Percentiles rank a stretch among this genome's conserved stretches.
Evolutionary conservation across 2,113 vertebrate species (phyloP).

Genomic region (Glareola pratincola): DNA sequence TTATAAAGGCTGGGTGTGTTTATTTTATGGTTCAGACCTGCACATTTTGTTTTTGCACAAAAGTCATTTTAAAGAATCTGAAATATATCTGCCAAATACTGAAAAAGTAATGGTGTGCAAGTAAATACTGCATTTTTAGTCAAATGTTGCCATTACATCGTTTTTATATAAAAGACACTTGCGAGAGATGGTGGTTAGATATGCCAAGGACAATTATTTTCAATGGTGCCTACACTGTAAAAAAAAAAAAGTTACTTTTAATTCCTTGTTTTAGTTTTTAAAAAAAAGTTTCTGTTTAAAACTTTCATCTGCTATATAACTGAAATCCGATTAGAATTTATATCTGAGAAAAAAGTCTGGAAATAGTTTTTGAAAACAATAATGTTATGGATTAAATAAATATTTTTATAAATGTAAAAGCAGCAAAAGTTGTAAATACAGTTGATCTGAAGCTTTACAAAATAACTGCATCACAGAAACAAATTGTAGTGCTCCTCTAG

Average conservation of each 20-base stretch:
- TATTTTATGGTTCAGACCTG: constrained; percentile 75
- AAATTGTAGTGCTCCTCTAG: constrained; percentile 70
- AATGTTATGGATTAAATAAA: constrained; percentile 79
- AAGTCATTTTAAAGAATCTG: constrained; percentile 68
- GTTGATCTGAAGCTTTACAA: constrained; percentile 80
- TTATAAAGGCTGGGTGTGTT: constrained; percentile 71
- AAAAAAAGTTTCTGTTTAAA: constrained; percentile 69
- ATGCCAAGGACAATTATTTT: constrained; percentile 77
- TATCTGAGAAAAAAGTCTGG: constrained; percentile 73
- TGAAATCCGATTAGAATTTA: constrained; percentile 73
- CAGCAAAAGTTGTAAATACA: constrained; percentile 81
- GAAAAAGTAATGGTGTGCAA: constrained; percentile 66
- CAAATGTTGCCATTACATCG: constrained; percentile 70
- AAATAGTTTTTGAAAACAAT: constrained; percentile 81
- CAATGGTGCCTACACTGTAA: constrained; percentile 78
- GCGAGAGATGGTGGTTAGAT: constrained; percentile 65
- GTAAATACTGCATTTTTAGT: constrained; percentile 53
- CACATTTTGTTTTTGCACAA: constrained; percentile 75
- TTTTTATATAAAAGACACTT: constrained; percentile 69
- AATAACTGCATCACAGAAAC: constrained; percentile 70
- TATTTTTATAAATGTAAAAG: constrained; percentile 87
- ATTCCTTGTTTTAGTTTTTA: constrained; percentile 75
- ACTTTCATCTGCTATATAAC: constrained; percentile 72
- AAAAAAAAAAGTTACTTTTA: constrained; percentile 68
- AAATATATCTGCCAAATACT: constrained; percentile 76